Percentiles rank a stretch among this genome's conserved stretches.
phyloP scores from a whole-genome alignment of 1,140 invertebrate genomes.

The Stratiolaelaps scimitus region DNA sequence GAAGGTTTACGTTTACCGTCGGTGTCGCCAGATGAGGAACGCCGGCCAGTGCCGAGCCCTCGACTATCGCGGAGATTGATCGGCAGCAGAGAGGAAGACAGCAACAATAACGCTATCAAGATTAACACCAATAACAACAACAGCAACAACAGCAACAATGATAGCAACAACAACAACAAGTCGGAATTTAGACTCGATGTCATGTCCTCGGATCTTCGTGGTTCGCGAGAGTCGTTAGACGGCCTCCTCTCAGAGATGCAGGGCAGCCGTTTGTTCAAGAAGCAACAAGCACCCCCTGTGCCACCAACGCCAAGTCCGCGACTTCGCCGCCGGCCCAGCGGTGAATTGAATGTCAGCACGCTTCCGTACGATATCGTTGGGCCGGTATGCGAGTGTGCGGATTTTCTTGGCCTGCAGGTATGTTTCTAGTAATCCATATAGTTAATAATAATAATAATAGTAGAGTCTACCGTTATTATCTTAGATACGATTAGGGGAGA shows the following conservation, averaged over 20 bases:
- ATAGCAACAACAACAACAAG: no score
- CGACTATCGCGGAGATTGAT: neutral
- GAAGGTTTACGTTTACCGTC: no score
- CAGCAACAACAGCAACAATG: no score
- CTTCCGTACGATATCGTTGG: slow-evolving; percentile 42
- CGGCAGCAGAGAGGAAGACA: slow-evolving; percentile 26
- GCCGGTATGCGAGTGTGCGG: slow-evolving; percentile 44
- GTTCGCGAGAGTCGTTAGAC: slow-evolving; percentile 14
- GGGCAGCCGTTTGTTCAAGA: slow-evolving; percentile 18
- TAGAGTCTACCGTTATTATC: no score
- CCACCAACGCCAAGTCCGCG: neutral
- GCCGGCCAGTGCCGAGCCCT: neutral
- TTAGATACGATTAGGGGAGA: no score
- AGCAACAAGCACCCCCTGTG: neutral
- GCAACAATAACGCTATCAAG: no score
- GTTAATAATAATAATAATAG: no score
- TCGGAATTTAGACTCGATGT: neutral
- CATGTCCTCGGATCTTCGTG: slow-evolving; percentile 11
- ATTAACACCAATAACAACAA: no score
- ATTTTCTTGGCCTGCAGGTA: slow-evolving; percentile 40
- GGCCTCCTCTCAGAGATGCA: slow-evolving; percentile 7
- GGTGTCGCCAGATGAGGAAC: no score
- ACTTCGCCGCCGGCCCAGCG: neutral
- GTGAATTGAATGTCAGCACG: neutral
- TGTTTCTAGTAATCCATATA: no score